phyloP scores from a whole-genome alignment of 2,113 vertebrate genomes.

The Phrynocephalus versicolor region DNA sequence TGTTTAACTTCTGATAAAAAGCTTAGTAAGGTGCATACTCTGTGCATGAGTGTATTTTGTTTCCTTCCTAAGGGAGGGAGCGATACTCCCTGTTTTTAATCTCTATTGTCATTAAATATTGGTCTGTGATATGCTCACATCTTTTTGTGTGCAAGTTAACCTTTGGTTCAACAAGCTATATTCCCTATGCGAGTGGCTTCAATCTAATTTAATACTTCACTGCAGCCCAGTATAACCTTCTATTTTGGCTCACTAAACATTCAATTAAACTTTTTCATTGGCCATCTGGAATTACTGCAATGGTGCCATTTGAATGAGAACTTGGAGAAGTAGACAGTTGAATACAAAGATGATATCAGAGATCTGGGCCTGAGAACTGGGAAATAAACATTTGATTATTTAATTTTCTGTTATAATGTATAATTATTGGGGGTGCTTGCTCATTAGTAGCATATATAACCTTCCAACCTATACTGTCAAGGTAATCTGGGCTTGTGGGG shows the following conservation, averaged over 20 bases:
- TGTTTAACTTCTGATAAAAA: background rate
- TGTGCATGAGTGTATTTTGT: background rate
- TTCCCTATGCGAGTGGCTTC: background rate
- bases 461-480: background rate
- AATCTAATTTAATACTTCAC: background rate
- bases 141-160: background rate
- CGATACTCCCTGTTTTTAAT: background rate
- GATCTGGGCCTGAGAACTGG: background rate
- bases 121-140: background rate
- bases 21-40: background rate
- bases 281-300: background rate
- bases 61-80: background rate
- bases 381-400: background rate
- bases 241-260: background rate
- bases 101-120: background rate
- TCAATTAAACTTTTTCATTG: background rate
- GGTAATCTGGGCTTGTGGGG: background rate
- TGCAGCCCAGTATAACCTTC: too few relatives aligned
- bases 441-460: background rate
- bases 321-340: too few relatives aligned
- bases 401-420: background rate
- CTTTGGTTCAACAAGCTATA: background rate
- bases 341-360: background rate
- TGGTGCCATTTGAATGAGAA: background rate
- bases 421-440: background rate